These are phyloP conservation scores for Clytia hemisphaerica DNA, from an alignment of 30 jellyfish, hydroid and myxozoan species.

Conservation along the genomic window DNA sequence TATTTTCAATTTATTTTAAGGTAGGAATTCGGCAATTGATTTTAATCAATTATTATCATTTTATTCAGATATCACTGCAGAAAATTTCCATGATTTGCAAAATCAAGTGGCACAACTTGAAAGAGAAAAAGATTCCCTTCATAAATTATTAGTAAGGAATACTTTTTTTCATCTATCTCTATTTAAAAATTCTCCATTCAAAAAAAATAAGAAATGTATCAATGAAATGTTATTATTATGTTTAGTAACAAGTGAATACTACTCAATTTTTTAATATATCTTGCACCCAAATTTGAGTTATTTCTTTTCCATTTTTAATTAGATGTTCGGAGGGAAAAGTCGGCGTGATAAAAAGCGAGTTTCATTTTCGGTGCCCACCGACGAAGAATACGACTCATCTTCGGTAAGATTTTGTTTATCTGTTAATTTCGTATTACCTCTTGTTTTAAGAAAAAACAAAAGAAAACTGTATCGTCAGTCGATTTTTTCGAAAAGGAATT, in stretches of 20 bases:
- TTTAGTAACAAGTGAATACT: background rate
- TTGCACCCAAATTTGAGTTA: too few species aligned
- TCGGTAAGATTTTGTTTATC: constrained; percentile 37
- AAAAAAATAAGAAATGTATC: background rate
- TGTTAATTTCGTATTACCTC: background rate
- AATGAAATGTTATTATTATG: background rate
- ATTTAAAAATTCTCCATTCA: too few species aligned
- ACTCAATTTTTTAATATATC: too few species aligned
- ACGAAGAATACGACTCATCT: constrained; percentile 65
- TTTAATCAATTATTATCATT: too few species aligned
- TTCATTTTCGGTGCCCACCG: constrained; percentile 71
- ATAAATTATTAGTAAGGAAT: constrained; percentile 3
- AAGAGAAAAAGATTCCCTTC: constrained; percentile 10
- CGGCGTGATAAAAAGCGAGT: constrained; percentile 68
- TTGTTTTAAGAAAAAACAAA: background rate
- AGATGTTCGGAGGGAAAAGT: constrained; percentile 38
- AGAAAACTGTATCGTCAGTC: too few species aligned
- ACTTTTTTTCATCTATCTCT: too few species aligned
- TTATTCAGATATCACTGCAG: background rate
- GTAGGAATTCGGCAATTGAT: too few species aligned
- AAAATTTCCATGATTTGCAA: background rate
- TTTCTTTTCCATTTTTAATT: constrained; percentile 14
- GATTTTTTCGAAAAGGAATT: too few species aligned
- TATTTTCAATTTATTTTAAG: too few species aligned
- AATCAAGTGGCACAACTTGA: constrained; percentile 5